Percentiles rank a stretch among this genome's conserved stretches.
phyloP scores from a whole-genome alignment of 2,113 vertebrate species.

The Elgaria multicarinata region DNA sequence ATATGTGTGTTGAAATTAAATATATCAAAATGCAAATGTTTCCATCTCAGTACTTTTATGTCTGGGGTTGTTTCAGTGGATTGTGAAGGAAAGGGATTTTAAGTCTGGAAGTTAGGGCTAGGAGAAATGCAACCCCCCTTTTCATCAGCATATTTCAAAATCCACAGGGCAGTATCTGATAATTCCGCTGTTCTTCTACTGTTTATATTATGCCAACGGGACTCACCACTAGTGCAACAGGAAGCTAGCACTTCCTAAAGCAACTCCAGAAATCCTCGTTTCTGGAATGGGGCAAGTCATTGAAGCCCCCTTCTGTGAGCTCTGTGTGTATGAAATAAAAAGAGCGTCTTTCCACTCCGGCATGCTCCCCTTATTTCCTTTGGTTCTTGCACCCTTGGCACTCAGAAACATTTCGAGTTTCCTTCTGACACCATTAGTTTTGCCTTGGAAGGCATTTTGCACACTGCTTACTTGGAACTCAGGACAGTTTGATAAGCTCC shows the following conservation, averaged over 20 bases:
- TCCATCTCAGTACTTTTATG: constrained; percentile 58
- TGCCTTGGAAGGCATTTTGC: not conserved
- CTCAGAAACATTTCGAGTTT: not conserved
- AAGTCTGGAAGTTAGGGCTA: constrained; percentile 30
- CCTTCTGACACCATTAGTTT: not conserved
- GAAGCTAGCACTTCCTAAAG: too few species aligned
- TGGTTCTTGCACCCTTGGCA: not conserved
- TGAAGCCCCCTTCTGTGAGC: too few species aligned
- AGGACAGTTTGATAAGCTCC: not conserved
- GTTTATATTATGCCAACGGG: too few species aligned
- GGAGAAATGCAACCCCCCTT: constrained; percentile 46
- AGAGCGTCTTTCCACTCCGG: not conserved
- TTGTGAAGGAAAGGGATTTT: constrained; percentile 47
- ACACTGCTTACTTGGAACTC: not conserved
- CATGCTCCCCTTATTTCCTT: not conserved
- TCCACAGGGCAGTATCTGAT: not conserved
- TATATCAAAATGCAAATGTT: constrained; percentile 66
- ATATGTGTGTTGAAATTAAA: constrained; percentile 68
- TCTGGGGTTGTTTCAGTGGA: constrained; percentile 56
- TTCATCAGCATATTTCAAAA: constrained; percentile 19
- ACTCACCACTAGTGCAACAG: too few species aligned
- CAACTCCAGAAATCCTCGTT: too few species aligned
- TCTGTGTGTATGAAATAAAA: not conserved
- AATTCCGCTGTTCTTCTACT: too few species aligned
- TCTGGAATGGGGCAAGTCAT: too few species aligned